Percentiles rank a stretch among this genome's conserved stretches.
Evolutionary conservation across 2,113 vertebrate species (phyloP).

Genomic region (Albula goreensis): DNA sequence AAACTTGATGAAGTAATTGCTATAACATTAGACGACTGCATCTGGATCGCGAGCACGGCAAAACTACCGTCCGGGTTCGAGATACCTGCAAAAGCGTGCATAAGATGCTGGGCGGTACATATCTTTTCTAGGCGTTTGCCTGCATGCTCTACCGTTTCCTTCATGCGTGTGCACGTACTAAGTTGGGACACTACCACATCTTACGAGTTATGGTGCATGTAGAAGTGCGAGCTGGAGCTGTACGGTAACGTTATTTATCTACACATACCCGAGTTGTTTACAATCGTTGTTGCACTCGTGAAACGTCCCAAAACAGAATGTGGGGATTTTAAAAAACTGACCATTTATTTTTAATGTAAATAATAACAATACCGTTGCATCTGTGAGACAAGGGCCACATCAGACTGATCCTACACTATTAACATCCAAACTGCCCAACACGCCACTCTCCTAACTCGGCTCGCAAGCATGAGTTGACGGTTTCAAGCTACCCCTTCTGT

Average conservation of each 20-base stretch:
- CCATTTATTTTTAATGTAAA: slow-evolving; percentile 7
- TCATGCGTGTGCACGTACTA: background rate
- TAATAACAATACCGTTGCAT: background rate
- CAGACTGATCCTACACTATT: slow-evolving; percentile 38
- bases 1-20: background rate
- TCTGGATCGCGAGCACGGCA: background rate
- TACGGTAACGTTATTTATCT: background rate
- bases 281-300: background rate
- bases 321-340: background rate
- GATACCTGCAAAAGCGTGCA: background rate
- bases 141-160: background rate
- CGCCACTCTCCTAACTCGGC: slow-evolving; percentile 71
- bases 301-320: background rate
- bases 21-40: background rate
- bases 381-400: slow-evolving; percentile 17
- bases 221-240: background rate
- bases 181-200: background rate
- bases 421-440: slow-evolving; percentile 54
- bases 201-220: background rate
- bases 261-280: background rate
- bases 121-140: background rate
- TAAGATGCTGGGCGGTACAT: background rate
- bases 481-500: slow-evolving; percentile 83
- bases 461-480: slow-evolving; percentile 71
- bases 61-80: background rate